Evolutionary conservation across 92 coral and sea anemone genomes (phyloP), one percentile per base, ranked within the genome.

Genomic region (Meandrina meandrites): DNA sequence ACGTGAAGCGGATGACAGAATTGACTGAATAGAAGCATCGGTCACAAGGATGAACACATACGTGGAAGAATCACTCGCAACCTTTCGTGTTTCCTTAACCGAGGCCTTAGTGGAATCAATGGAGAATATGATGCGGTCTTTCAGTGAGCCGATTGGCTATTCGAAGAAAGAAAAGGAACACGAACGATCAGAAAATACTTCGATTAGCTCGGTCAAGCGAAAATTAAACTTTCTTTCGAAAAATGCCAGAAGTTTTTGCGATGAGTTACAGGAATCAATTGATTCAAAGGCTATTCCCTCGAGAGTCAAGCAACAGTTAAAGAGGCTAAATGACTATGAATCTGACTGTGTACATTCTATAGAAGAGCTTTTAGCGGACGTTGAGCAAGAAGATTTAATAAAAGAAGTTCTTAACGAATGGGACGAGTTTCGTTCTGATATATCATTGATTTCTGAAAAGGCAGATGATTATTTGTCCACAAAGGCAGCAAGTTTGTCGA

Each of bases 101-200:
- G 74, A 68, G 30, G 40, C 37, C 9, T 22, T 68, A 8, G 30
- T 22, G 36, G 74, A 28, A 22, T 68, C 74, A 22, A 68, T 37
- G 34, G 74, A 68, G 37, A 68, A 68, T 11, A 68, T 30, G 74
- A 68, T 68, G 74, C 37, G 37, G 37, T 68, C 74, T 68, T 68
- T 68, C 74, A 30, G 30, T 11, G 24, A 28, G 74, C 74, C 74
- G 3, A 3, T 30, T 19, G 69, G 21, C 57, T n/a, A n/a, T 1
- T 1, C 57, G 10, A 51, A 6, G 57, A 51, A 5, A 14, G 57
- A 6, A 6, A 51, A 8, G 57, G 13, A 14, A 51, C 57, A 51
- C 1, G 16, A 51, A 8, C 13, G 57, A 51, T 5, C 57, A 14
- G 13, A 8, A 14, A 51, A 8, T n/a, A 14, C 1, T 14, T 51